phyloP scores from a whole-genome alignment of 2,888 invertebrate species.

The Frankliniella fusca region DNA sequence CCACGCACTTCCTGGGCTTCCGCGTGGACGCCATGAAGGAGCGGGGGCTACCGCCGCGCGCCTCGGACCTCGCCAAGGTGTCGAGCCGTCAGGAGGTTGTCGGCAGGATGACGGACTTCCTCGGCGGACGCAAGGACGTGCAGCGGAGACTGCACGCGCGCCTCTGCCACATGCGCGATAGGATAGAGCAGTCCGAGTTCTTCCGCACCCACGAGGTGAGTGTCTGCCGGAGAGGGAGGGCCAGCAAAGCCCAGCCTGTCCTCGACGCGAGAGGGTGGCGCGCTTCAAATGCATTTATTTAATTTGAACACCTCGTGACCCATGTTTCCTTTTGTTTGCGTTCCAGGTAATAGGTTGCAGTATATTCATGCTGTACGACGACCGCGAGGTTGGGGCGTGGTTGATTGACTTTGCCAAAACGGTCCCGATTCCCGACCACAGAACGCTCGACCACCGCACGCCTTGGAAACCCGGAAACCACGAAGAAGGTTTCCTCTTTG shows the following conservation, averaged over 20 bases:
- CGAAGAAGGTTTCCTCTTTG: slow-evolving; percentile 91
- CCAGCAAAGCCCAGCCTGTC: too few species aligned
- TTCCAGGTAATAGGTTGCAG: slow-evolving; percentile 79
- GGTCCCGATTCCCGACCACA: slow-evolving; percentile 64
- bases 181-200: slow-evolving; percentile 77
- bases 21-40: slow-evolving; percentile 91
- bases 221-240: too few species aligned
- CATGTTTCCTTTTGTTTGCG: slow-evolving; percentile 30
- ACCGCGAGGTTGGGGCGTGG: slow-evolving; percentile 85
- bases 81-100: slow-evolving; percentile 71
- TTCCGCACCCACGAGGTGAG: slow-evolving; percentile 79
- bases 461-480: slow-evolving; percentile 91
- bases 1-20: slow-evolving; percentile 88
- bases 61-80: slow-evolving; percentile 84
- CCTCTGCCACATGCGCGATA: slow-evolving; percentile 68
- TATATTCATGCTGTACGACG: slow-evolving; percentile 89
- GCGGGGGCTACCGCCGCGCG: slow-evolving; percentile 73
- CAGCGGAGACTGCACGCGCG: slow-evolving; percentile 66
- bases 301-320: not conserved
- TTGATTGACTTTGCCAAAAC: slow-evolving; percentile 97
- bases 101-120: slow-evolving; percentile 69
- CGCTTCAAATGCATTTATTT: too few species aligned
- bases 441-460: slow-evolving; percentile 69
- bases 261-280: too few species aligned
- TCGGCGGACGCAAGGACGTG: slow-evolving; percentile 61